A percentile compares a stretch with the other conserved stretches of the same genome.
phyloP scores from a whole-genome alignment of 1,140 invertebrate species.

The Drosophila ambigua region DNA sequence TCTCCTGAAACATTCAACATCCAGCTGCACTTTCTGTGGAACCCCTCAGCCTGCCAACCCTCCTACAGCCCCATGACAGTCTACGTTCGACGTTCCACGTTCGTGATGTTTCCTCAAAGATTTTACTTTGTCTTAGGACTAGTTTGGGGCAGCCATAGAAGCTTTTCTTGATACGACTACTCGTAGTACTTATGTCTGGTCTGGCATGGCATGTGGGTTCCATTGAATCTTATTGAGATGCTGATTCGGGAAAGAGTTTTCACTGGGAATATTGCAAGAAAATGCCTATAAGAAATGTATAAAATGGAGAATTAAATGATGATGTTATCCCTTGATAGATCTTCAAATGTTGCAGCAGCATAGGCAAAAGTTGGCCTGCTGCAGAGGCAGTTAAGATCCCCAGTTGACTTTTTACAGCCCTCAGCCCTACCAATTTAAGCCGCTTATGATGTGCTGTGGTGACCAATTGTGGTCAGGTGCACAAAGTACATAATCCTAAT shows the following conservation, averaged over 20 bases:
- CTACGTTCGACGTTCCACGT: slow-evolving; percentile 29
- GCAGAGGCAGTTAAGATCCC: background rate
- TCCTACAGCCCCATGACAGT: background rate
- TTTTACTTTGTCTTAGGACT: slow-evolving; percentile 36
- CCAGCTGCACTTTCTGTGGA: slow-evolving; percentile 6
- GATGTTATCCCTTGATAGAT: no score
- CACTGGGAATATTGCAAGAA: background rate
- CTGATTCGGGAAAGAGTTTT: slow-evolving; percentile 5
- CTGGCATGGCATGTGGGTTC: slow-evolving; percentile 16
- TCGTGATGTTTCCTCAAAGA: slow-evolving; percentile 27
- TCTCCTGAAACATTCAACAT: slow-evolving; percentile 61
- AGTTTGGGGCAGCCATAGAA: slow-evolving; percentile 19
- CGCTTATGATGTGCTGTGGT: slow-evolving; percentile 28
- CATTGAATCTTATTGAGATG: slow-evolving; percentile 30
- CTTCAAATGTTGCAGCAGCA: no score
- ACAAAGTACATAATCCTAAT: slow-evolving; percentile 21
- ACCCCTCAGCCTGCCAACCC: background rate
- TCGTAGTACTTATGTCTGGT: background rate
- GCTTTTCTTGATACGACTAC: no score
- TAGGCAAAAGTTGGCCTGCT: no score
- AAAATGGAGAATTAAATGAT: no score
- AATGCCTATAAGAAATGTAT: background rate
- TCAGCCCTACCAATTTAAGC: slow-evolving; percentile 19
- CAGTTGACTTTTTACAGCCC: slow-evolving; percentile 14
- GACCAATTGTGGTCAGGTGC: slow-evolving; percentile 50